Percentiles rank a stretch among this genome's conserved stretches.
Evolutionary conservation across 37 sponge, comb jelly and placozoan species (phyloP).

Genomic region (Beroe ovata): DNA sequence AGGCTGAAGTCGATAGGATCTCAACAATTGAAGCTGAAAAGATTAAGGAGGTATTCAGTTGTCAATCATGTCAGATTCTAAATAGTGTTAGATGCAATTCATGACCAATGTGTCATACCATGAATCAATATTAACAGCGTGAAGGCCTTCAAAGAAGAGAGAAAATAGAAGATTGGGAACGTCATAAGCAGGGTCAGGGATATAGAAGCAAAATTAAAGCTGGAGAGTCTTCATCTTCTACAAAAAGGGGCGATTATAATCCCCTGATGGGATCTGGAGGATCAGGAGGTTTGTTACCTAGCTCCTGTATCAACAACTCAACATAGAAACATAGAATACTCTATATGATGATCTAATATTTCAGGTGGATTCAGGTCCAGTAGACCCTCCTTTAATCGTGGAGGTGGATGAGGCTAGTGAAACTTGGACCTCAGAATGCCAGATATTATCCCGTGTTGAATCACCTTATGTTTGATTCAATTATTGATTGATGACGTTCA

Average conservation of each 20-base stretch:
- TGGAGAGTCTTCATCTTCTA: not conserved
- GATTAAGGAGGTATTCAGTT: not conserved
- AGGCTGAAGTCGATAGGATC: not conserved
- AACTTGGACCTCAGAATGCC: not conserved
- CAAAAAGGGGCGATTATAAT: not conserved
- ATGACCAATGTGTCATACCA: too few species aligned
- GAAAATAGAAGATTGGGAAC: constrained; percentile 54
- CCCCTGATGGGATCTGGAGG: constrained; percentile 22
- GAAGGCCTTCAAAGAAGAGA: constrained; percentile 1
- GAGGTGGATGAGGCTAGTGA: constrained; percentile 63
- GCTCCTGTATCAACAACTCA: not conserved
- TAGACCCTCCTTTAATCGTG: constrained; percentile 23
- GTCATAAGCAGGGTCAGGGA: constrained; percentile 3
- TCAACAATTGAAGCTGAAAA: not conserved
- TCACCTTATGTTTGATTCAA: too few species aligned
- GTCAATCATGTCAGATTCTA: too few species aligned
- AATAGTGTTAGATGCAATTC: too few species aligned
- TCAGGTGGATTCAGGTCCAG: constrained; percentile 43
- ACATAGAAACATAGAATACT: not conserved
- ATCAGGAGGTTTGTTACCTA: not conserved
- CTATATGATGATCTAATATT: not conserved
- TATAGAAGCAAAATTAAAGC: constrained; percentile 5
- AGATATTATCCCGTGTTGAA: too few species aligned
- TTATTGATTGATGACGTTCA: constrained; percentile 44
- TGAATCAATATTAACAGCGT: too few species aligned